Evolutionary conservation across 2,797 vertebrate species (phyloP), one percentile per base, ranked within the genome.

Genomic region (Rhinella marina): DNA sequence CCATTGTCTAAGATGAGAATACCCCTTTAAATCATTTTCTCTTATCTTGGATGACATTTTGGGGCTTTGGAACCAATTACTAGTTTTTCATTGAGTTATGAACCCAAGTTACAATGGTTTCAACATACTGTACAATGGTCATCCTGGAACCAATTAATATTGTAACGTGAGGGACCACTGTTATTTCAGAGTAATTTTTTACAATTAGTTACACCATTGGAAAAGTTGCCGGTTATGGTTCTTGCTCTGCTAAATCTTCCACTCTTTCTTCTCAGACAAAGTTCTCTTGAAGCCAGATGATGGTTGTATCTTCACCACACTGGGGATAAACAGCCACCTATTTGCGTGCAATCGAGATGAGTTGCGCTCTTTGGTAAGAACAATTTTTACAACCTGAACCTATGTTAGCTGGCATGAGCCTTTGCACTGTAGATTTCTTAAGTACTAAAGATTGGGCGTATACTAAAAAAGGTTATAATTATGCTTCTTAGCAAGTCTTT

Each of bases 261-360:
- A 23, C 61, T 85, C 50, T 82, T 70, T 85, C 19, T 64, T 72
- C 17, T 68, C 94, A 99, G 98, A 99, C 90, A 99, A 98, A 90
- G 96, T 96, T 0, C 96, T 97, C 91, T 97, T 99, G 64, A 97
- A 98, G 82, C 97, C 97, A 4, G 97, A 96, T 1, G 98, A 99
- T 61, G 98, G 98, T 92, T 98, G 97, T 0, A 98, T 99, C 81
- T 99, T 99, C 94, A 99, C 98, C 91, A 98, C 98, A 0, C 93
- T 99, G 93, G 98, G 98, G 1, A 97, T 99, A 93, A 99, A 99
- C 95, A 98, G 97, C 56, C 98, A 99, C 94, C 96, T 99, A 91
- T 99, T 99, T 17, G 95, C 97, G 82, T 99, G 98, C 62, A 97
- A 97, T 50, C 94, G 94, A 7, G 93, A 96, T 0, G 96, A 97